Conservation (phyloP, 53 echinoderm and acorn worm species). For the Echinometra lucunter region DNA sequence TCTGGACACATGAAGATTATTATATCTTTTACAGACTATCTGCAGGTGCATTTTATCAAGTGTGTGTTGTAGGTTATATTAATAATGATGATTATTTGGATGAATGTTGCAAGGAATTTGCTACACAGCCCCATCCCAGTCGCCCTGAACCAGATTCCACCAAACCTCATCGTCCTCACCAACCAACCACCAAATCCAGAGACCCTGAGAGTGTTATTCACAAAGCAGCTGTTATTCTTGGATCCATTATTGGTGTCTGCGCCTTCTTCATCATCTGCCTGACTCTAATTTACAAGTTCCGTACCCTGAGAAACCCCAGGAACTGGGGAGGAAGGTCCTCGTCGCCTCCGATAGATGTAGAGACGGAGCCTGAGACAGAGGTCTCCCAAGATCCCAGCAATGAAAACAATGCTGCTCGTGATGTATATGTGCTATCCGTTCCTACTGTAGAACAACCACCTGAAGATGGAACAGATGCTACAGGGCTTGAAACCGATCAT, state of each 20-base stretch:
- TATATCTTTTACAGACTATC: conserved; percentile 13
- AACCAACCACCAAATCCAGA: neutral
- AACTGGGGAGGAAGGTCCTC: conserved; percentile 14
- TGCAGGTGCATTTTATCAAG: neutral
- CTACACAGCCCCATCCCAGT: conserved; percentile 35
- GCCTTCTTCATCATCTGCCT: conserved; percentile 65
- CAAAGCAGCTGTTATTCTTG: conserved; percentile 66
- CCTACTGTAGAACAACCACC: neutral
- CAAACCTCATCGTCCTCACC: neutral
- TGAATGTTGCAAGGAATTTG: conserved; percentile 22
- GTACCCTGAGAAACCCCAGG: conserved; percentile 23
- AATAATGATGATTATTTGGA: neutral
- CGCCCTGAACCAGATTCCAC: neutral
- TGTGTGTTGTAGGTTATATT: conserved; percentile 37
- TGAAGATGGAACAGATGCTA: neutral
- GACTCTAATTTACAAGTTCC: conserved; percentile 66
- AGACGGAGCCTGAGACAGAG: conserved; percentile 8
- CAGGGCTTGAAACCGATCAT: neutral
- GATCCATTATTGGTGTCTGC: conserved; percentile 70
- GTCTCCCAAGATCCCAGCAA: neutral
- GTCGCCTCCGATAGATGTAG: neutral
- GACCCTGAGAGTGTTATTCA: conserved; percentile 40
- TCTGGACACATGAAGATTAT: conserved; percentile 8
- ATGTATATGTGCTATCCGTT: conserved; percentile 33
- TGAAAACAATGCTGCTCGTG: neutral